These are phyloP conservation scores for Atta cephalotes DNA, from an alignment of 1,140 invertebrate species.

Conservation along the genomic window DNA sequence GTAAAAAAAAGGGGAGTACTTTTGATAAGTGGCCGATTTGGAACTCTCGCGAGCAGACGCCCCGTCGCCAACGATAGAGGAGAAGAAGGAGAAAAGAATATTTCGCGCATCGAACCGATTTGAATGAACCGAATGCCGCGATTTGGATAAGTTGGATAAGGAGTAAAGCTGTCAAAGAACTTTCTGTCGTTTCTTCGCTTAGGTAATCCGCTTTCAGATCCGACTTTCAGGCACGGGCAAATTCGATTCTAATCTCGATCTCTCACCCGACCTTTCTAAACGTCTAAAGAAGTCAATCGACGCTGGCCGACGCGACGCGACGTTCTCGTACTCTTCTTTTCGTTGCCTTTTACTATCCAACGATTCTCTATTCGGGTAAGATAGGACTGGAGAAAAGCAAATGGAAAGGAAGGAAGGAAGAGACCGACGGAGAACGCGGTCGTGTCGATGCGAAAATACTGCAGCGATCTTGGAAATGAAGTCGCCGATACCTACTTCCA, in stretches of 20 bases:
- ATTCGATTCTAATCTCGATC: slow-evolving; percentile 66
- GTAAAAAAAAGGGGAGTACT: slow-evolving; percentile 16
- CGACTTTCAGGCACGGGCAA: slow-evolving; percentile 36
- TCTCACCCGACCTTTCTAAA: slow-evolving; percentile 41
- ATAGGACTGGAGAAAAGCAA: not conserved
- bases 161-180: slow-evolving; percentile 30
- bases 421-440: not conserved
- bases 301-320: not conserved
- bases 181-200: slow-evolving; percentile 5
- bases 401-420: not conserved
- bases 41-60: slow-evolving; percentile 51
- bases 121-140: not conserved
- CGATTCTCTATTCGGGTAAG: not conserved
- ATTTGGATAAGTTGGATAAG: slow-evolving; percentile 24
- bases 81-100: slow-evolving; percentile 35
- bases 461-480: slow-evolving; percentile 67
- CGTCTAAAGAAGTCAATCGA: slow-evolving; percentile 41
- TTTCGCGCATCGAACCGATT: slow-evolving; percentile 43
- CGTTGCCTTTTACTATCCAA: slow-evolving; percentile 5
- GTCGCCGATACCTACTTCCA: slow-evolving; percentile 60
- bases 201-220: not conserved
- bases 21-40: slow-evolving; percentile 61
- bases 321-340: slow-evolving; percentile 19
- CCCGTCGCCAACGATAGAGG: slow-evolving; percentile 8
- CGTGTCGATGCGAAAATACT: slow-evolving; percentile 69